A percentile compares a stretch with the other conserved stretches of the same genome.
Evolutionary conservation across 2,113 vertebrate species (phyloP).

Genomic region (Penelope pileata): DNA sequence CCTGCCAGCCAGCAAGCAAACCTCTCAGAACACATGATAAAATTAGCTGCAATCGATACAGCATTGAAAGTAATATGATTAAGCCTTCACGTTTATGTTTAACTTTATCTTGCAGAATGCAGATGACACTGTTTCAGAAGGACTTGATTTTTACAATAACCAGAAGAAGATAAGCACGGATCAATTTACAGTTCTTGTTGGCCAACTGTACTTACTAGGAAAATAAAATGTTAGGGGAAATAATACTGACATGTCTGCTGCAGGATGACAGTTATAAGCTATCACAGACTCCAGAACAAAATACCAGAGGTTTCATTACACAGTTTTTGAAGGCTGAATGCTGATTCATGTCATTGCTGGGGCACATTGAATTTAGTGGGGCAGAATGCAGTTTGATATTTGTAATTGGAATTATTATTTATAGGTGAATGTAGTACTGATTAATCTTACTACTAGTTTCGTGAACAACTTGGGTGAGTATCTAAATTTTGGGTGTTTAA

Average conservation of each 20-base stretch:
- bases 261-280: not conserved
- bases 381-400: not conserved
- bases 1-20: slow-evolving; percentile 20
- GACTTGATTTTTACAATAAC: not conserved
- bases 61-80: slow-evolving; percentile 42
- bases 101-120: slow-evolving; percentile 23
- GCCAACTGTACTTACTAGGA: not conserved
- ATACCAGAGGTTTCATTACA: not conserved
- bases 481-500: not conserved
- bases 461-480: not conserved
- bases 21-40: slow-evolving; percentile 18
- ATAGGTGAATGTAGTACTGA: not conserved
- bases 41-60: slow-evolving; percentile 57
- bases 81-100: not conserved
- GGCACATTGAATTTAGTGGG: not conserved
- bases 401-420: not conserved
- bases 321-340: not conserved
- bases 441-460: not conserved
- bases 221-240: not conserved
- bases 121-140: slow-evolving; percentile 1
- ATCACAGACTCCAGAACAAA: not conserved
- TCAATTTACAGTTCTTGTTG: not conserved
- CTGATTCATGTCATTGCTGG: not conserved
- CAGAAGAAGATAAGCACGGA: not conserved
- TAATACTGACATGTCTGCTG: not conserved